Conservation (phyloP, 2,113 vertebrate genomes). For the Chauna torquata region DNA sequence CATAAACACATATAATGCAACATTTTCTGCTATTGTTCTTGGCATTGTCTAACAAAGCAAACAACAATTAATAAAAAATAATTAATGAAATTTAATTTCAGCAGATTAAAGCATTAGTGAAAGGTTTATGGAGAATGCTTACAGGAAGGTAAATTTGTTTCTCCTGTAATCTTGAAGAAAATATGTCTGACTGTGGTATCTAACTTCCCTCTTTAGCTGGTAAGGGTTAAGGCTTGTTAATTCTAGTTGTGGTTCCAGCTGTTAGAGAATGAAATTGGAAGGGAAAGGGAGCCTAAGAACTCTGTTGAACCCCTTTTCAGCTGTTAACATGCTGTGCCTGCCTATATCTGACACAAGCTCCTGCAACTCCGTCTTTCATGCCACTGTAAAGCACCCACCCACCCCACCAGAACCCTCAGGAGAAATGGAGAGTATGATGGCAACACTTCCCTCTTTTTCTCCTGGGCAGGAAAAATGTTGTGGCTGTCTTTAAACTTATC, state of each 20-base stretch:
- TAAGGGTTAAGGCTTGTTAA: neutral
- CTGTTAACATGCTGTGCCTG: neutral
- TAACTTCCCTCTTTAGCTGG: neutral
- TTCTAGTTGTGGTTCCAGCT: neutral
- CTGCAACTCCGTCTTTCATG: neutral
- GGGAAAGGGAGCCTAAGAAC: neutral
- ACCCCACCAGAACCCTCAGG: accelerated
- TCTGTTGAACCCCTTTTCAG: neutral
- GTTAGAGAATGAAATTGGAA: neutral
- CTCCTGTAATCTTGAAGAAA: neutral
- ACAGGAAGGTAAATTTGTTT: neutral
- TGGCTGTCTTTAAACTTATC: neutral
- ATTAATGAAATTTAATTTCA: neutral
- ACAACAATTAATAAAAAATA: neutral
- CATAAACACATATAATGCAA: neutral
- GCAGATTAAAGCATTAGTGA: neutral
- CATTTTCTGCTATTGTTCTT: neutral
- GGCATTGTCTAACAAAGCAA: neutral
- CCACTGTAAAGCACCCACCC: neutral
- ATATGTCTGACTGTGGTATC: neutral
- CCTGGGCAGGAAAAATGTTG: neutral
- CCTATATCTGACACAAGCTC: neutral
- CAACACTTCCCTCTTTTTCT: neutral
- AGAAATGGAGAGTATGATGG: neutral
- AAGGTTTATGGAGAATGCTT: neutral